phyloP scores from a whole-genome alignment of 2,113 vertebrate species.

The Phylloscopus trochiloides region DNA sequence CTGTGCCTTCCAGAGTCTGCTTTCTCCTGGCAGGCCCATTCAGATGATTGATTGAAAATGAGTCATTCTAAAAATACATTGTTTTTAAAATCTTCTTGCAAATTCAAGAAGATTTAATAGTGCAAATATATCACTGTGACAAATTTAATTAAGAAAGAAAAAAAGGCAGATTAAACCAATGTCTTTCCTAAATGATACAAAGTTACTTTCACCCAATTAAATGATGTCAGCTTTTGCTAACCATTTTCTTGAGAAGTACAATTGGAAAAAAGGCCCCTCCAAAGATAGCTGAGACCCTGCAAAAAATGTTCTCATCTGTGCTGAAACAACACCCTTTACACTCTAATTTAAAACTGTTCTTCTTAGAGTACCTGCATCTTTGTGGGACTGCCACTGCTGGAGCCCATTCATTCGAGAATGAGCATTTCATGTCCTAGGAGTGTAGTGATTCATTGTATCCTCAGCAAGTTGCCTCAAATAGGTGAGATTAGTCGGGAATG shows the following conservation, averaged over 20 bases:
- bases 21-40: background rate
- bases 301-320: background rate
- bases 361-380: background rate
- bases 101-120: conserved; percentile 23
- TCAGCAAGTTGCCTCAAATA: background rate
- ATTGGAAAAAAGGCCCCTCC: background rate
- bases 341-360: background rate
- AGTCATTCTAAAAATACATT: conserved; percentile 17
- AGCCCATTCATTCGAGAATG: background rate
- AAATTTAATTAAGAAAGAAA: conserved; percentile 17
- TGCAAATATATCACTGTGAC: background rate
- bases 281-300: background rate
- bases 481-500: background rate
- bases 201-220: background rate
- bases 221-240: background rate
- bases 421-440: background rate
- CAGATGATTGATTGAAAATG: background rate
- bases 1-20: background rate
- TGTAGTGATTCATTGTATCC: background rate
- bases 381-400: background rate
- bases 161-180: background rate
- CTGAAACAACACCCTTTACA: background rate
- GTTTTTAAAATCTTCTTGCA: background rate
- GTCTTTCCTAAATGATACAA: background rate
- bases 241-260: background rate